Conservation (phyloP, 2,113 vertebrate species). For the Apus apus region DNA sequence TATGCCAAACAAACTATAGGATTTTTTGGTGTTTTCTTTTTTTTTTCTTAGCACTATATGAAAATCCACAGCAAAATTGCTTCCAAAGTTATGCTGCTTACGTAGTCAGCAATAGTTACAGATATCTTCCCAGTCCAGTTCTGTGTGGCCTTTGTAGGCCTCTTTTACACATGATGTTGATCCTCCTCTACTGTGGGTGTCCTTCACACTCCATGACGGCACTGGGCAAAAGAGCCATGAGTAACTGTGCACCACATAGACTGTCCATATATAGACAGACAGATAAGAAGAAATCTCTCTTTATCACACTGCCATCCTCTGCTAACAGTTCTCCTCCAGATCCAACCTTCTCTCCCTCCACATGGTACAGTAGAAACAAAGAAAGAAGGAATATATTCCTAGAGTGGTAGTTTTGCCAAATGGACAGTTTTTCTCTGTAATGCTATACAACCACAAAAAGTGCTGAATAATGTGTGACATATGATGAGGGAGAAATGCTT, state of each 20-base stretch:
- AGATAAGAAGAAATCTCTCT: background rate
- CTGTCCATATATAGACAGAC: background rate
- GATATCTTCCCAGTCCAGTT: background rate
- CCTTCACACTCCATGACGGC: background rate
- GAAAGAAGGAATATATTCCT: background rate
- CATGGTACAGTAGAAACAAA: background rate
- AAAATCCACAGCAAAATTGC: background rate
- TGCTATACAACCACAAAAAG: no score
- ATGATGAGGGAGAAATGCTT: no score
- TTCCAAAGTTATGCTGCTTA: background rate
- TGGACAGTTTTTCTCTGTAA: no score
- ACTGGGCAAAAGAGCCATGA: background rate
- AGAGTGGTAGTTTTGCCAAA: background rate
- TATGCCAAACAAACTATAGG: background rate
- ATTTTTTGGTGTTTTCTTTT: background rate
- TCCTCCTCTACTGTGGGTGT: background rate
- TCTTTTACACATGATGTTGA: background rate
- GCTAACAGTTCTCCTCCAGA: background rate
- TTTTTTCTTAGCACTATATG: accelerated
- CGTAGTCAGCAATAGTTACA: background rate
- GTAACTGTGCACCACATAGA: background rate
- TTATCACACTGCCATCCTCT: background rate
- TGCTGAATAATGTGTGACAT: no score
- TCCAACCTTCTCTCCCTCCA: background rate
- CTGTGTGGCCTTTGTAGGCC: background rate